phyloP scores from a whole-genome alignment of 2,888 invertebrate species.

The Trimorus sp. region DNA sequence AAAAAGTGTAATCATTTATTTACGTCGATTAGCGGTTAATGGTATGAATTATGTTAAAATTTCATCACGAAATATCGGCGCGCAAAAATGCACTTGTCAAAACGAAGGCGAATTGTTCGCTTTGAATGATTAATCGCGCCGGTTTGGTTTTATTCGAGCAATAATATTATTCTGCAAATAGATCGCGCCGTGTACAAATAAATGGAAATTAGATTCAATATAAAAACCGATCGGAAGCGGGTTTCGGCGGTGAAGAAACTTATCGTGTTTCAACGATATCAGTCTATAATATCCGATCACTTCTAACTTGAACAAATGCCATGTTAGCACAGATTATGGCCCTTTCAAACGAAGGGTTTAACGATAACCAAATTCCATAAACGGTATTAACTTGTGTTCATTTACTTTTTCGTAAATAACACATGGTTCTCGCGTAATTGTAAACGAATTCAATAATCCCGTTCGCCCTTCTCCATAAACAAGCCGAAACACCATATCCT shows the following conservation, averaged over 20 bases:
- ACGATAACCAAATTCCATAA: too few relatives aligned
- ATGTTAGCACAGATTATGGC: too few relatives aligned
- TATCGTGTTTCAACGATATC: background rate
- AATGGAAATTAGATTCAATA: background rate
- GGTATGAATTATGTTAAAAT: background rate
- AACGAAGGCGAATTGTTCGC: background rate
- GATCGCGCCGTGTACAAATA: background rate
- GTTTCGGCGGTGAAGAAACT: background rate
- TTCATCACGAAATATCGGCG: background rate
- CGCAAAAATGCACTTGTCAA: background rate
- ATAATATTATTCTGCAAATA: background rate
- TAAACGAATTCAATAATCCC: too few relatives aligned
- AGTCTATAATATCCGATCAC: background rate
- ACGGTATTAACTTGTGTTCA: too few relatives aligned
- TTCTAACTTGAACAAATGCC: background rate
- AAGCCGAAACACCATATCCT: too few relatives aligned
- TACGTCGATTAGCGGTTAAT: background rate
- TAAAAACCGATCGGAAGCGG: background rate
- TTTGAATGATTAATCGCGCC: background rate
- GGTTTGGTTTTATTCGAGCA: background rate
- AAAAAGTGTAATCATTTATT: slow-evolving; percentile 1
- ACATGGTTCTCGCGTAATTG: too few relatives aligned
- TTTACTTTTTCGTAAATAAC: too few relatives aligned
- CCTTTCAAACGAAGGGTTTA: too few relatives aligned
- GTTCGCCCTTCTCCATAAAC: too few relatives aligned